Percentiles rank a stretch among this genome's conserved stretches.
Evolutionary conservation across 2,113 vertebrate species (phyloP).

Genomic region (Arothron firmamentum): DNA sequence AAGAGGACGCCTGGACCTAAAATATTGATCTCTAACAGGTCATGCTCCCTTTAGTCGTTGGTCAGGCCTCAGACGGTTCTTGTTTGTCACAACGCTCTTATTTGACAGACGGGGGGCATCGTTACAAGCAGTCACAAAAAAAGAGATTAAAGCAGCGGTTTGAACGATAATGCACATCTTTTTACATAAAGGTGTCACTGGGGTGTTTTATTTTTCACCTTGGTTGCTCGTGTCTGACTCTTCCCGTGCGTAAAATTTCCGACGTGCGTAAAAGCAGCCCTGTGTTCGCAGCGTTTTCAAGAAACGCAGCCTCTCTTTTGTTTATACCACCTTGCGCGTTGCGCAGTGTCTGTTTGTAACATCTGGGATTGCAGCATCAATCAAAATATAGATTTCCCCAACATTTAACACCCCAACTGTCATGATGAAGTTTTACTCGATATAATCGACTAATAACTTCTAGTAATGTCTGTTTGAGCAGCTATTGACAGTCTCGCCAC

Average conservation of each 20-base stretch:
- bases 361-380: slow-evolving; percentile 55
- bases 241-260: slow-evolving; percentile 29
- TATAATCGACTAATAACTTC: slow-evolving; percentile 73
- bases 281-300: slow-evolving; percentile 5
- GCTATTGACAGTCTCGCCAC: slow-evolving; percentile 74
- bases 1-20: slow-evolving; percentile 68
- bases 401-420: slow-evolving; percentile 68
- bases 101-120: slow-evolving; percentile 42
- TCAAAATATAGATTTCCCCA: slow-evolving; percentile 64
- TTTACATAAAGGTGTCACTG: too few relatives aligned
- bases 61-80: slow-evolving; percentile 59
- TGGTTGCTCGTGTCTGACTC: too few relatives aligned
- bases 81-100: slow-evolving; percentile 51
- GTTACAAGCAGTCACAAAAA: slow-evolving; percentile 22
- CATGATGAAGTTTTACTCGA: slow-evolving; percentile 73
- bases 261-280: slow-evolving; percentile 29
- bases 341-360: slow-evolving; percentile 44
- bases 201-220: too few relatives aligned
- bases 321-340: slow-evolving; percentile 32
- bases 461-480: slow-evolving; percentile 72
- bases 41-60: slow-evolving; percentile 61
- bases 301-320: slow-evolving; percentile 20
- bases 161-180: too few relatives aligned
- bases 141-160: background rate
- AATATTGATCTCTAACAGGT: slow-evolving; percentile 66